Percentiles rank a stretch among this genome's conserved stretches.
Conservation (phyloP, 2,113 vertebrate genomes). For the Arvicanthis niloticus region DNA sequence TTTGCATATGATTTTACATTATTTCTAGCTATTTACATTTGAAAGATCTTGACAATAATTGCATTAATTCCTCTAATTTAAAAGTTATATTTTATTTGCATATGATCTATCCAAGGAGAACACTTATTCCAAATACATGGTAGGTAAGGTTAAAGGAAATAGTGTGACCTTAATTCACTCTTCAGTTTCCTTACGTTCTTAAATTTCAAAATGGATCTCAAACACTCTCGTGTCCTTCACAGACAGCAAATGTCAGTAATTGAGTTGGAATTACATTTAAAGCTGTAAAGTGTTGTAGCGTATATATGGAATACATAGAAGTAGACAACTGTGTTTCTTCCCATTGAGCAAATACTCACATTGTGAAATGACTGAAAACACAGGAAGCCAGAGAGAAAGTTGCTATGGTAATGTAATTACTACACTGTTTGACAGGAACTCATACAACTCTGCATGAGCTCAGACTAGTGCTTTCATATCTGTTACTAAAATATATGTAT, state of each 20-base stretch:
- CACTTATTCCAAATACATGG: conserved; percentile 18
- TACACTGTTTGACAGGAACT: conserved; percentile 28
- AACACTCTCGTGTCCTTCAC: not conserved
- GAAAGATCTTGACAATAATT: not conserved
- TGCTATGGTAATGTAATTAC: not conserved
- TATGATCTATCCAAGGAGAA: not conserved
- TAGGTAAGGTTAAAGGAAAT: not conserved
- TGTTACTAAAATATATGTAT: not conserved
- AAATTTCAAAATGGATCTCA: conserved; percentile 25
- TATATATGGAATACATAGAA: not conserved
- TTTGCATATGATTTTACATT: conserved; percentile 1
- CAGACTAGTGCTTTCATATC: not conserved
- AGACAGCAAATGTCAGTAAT: not conserved
- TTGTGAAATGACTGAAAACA: conserved; percentile 2
- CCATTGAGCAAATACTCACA: not conserved
- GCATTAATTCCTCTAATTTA: conserved; percentile 16
- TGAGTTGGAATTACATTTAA: not conserved
- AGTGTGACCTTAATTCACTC: not conserved
- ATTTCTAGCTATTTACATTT: conserved; percentile 3
- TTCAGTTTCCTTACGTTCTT: conserved; percentile 7
- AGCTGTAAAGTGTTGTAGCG: not conserved
- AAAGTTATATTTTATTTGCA: not conserved
- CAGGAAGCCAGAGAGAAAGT: not conserved
- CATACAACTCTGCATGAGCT: not conserved
- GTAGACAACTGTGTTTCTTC: not conserved